Base-by-base conservation (phyloP, 2,888 invertebrate species). In the Caenorhabditis japonica region DNA sequence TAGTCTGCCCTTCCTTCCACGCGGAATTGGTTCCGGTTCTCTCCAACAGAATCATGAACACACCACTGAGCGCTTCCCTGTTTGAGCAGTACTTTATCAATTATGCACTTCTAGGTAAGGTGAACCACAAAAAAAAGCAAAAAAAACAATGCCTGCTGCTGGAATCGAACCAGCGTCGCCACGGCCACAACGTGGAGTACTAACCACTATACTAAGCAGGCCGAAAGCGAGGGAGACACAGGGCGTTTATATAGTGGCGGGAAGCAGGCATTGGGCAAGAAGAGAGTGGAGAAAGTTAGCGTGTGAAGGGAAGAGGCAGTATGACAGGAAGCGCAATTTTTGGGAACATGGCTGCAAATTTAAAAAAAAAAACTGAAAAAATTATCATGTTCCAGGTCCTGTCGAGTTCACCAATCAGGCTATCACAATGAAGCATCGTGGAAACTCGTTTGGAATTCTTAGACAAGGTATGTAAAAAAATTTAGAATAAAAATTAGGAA, bases 61-160 rank as follows among this genome's bases (percentile, higher is more conserved):
- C 86, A 0, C 86, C 86, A 34, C 76, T 86, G 56, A 81, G 80
- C 52, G 84, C 85, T 8, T 85, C 86, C 4, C 83, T 86, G 38
- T 86, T 86, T 66, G 86, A 86, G 44, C 86, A 86, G 44, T 86
- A 86, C 68, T 86, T 86, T 69, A 75, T 86, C 61, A 86, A 86
- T 62, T 87, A 85, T 60, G 86, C 85, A 3, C 77, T 86, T 30
- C 64, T 80, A n/a, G 79, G 79, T 76, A 27, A 44, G 44, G 12
- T 5, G 8, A 33, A 15, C 13, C 25, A 17, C 12, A 41, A 36
- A 69, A 41, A 33, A 30, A 13, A n/a, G n/a, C n/a, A n/a, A 30
- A 30, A 30, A 30, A 30, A 30, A 5, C 30, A 30, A 30, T 74
- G 73, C 73, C 73, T 68, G 58, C 70, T 76, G 76, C 78, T 71